These are phyloP conservation scores for Cecropterus lyciades DNA, from an alignment of 1,140 invertebrate genomes.

Conservation along the genomic window DNA sequence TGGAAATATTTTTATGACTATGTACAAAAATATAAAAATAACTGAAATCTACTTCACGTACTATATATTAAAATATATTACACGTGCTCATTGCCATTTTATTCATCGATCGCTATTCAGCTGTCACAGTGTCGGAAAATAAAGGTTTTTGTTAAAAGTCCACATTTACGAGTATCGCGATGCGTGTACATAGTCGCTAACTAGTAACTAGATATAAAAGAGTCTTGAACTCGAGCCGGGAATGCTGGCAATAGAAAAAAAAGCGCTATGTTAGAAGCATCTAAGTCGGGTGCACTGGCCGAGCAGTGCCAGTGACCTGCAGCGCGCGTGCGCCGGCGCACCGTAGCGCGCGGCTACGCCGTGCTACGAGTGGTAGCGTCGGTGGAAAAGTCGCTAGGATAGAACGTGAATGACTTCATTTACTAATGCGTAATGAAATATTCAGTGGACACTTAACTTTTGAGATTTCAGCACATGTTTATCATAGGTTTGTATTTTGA, in stretches of 20 bases:
- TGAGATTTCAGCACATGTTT: too few relatives aligned
- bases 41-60: too few relatives aligned
- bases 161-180: conserved; percentile 2
- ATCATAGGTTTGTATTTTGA: too few relatives aligned
- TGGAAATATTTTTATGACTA: too few relatives aligned
- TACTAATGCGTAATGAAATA: too few relatives aligned
- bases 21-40: too few relatives aligned
- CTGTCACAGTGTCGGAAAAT: background rate
- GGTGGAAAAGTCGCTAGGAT: conserved; percentile 11
- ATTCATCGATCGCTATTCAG: background rate
- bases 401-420: background rate
- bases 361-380: conserved; percentile 53
- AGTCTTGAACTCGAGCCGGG: conserved; percentile 66
- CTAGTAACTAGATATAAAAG: conserved; percentile 58
- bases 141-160: background rate
- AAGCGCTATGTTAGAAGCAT: conserved; percentile 79
- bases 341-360: conserved; percentile 68
- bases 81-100: background rate
- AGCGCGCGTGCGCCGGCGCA: conserved; percentile 48
- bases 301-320: conserved; percentile 73
- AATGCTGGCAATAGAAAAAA: conserved; percentile 80
- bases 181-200: conserved; percentile 35
- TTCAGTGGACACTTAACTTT: too few relatives aligned
- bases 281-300: conserved; percentile 80
- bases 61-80: too few relatives aligned